Evolutionary conservation across 2,113 vertebrate species (phyloP).

Genomic region (Microcebus lehilahytsara): DNA sequence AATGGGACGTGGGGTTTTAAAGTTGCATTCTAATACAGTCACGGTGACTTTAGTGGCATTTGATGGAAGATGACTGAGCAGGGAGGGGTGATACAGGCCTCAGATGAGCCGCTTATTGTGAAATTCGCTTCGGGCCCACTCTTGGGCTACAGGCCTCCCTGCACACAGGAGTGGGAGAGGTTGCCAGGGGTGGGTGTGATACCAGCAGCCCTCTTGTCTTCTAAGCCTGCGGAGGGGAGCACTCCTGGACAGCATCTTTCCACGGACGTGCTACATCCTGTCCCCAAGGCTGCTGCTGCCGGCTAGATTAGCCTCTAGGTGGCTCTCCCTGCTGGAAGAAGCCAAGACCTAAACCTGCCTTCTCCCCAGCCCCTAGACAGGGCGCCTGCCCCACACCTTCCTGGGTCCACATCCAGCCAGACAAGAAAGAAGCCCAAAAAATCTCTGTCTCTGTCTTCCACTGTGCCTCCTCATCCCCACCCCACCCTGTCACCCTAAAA

Average conservation of each 20-base stretch:
- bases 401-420: not conserved
- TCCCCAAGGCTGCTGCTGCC: not conserved
- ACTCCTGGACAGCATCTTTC: not conserved
- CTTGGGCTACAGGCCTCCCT: not conserved
- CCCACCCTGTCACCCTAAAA: not conserved
- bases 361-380: not conserved
- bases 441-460: not conserved
- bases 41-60: not conserved
- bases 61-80: not conserved
- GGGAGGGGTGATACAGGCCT: not conserved
- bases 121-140: not conserved
- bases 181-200: not conserved
- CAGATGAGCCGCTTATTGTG: not conserved
- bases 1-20: not conserved
- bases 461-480: not conserved
- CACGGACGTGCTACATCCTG: accelerated
- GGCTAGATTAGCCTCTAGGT: not conserved
- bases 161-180: not conserved
- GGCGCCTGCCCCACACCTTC: not conserved
- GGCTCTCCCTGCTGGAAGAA: not conserved
- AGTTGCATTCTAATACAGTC: not conserved
- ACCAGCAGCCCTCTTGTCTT: not conserved
- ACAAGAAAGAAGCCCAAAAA: not conserved
- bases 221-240: accelerated
- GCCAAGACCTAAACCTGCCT: not conserved